Conservation (phyloP, 2,113 vertebrate species). For the Pipa parva region DNA sequence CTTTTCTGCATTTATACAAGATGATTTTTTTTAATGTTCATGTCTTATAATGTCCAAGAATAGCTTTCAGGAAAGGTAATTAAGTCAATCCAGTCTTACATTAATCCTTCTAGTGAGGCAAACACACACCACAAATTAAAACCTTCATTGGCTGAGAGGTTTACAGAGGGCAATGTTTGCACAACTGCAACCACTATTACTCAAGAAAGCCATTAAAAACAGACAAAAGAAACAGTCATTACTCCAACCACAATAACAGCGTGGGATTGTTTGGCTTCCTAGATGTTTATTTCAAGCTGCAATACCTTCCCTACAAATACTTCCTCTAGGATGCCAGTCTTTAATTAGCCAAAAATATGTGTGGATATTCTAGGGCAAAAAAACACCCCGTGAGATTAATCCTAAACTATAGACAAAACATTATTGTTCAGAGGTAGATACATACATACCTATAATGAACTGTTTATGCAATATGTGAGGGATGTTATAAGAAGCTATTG, state of each 20-base stretch:
- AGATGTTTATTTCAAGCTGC: background rate
- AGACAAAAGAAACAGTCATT: background rate
- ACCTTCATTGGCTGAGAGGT: background rate
- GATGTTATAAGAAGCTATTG: no score
- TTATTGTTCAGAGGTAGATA: no score
- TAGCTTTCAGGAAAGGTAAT: slow-evolving; percentile 3
- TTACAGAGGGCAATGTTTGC: background rate
- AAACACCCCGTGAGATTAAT: no score
- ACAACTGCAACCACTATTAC: background rate
- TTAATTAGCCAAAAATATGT: background rate
- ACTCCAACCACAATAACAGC: background rate
- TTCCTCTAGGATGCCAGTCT: background rate
- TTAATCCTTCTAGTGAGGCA: slow-evolving; percentile 14
- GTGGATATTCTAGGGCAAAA: background rate
- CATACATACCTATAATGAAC: no score
- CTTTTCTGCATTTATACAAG: slow-evolving; percentile 13
- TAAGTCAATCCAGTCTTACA: background rate
- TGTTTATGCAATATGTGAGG: no score
- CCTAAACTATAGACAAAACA: no score
- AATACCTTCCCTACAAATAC: background rate
- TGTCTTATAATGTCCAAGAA: slow-evolving; percentile 13
- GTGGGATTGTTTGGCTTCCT: background rate
- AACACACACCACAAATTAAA: background rate
- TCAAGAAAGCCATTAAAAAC: background rate
- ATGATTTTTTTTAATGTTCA: slow-evolving; percentile 30